These are phyloP conservation scores for Hylia prasina DNA, from an alignment of 2,113 vertebrate species.

Conservation along the genomic window DNA sequence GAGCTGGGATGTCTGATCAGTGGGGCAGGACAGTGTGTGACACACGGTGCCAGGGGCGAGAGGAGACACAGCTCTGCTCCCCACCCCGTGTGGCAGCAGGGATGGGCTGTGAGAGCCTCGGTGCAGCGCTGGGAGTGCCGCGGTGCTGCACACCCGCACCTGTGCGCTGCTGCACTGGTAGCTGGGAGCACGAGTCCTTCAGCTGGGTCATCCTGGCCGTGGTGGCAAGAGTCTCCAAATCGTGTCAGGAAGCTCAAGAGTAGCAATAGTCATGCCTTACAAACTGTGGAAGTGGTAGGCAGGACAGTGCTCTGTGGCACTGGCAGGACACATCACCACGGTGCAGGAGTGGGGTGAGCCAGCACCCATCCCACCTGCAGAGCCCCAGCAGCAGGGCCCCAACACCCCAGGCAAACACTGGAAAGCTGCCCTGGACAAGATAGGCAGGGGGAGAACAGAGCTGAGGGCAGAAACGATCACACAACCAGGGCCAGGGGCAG, in stretches of 20 bases:
- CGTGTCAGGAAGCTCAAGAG: rapidly evolving
- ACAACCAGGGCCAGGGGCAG: neutral
- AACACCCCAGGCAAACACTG: rapidly evolving
- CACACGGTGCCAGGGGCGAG: neutral
- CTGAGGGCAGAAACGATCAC: neutral
- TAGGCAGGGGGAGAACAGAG: neutral
- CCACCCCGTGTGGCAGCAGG: neutral
- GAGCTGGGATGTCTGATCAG: neutral
- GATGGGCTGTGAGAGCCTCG: neutral
- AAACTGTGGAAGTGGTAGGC: rapidly evolving
- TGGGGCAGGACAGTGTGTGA: neutral
- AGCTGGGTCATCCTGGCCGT: rapidly evolving
- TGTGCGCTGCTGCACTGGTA: rapidly evolving
- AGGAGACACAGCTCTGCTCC: neutral
- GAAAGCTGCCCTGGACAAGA: neutral
- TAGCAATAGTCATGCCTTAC: rapidly evolving
- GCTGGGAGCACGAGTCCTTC: neutral
- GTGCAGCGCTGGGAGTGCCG: neutral
- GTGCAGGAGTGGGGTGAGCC: neutral
- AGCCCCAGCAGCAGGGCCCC: neutral
- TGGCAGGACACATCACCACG: rapidly evolving
- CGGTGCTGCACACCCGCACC: neutral
- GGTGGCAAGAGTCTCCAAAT: neutral
- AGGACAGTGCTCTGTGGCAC: rapidly evolving
- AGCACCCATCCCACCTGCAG: neutral